Evolutionary conservation across 2,113 vertebrate species (phyloP).

Genomic region (Esox niger): DNA sequence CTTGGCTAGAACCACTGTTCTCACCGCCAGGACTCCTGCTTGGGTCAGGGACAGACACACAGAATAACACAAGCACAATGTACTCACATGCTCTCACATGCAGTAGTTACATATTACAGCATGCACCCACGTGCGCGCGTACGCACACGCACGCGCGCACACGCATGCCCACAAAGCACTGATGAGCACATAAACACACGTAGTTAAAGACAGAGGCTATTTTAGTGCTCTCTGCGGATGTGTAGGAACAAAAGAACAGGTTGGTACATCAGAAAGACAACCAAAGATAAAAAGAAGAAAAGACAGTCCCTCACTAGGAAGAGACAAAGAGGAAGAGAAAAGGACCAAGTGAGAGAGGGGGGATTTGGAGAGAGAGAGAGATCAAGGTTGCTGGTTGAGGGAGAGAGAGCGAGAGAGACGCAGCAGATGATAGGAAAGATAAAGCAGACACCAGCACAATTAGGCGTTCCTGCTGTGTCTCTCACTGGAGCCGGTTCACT

Average conservation of each 20-base stretch:
- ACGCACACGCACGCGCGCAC: constrained; percentile 17
- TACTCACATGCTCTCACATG: background rate
- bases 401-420: constrained; percentile 17
- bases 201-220: constrained; percentile 1
- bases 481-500: constrained; percentile 51
- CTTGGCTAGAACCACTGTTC: too few relatives aligned
- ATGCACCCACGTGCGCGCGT: background rate
- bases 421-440: background rate
- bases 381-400: constrained; percentile 27
- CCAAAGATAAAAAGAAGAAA: constrained; percentile 1
- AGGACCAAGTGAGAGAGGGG: constrained; percentile 9
- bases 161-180: constrained; percentile 13
- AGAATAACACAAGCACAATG: too few relatives aligned
- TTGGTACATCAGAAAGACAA: constrained; percentile 54
- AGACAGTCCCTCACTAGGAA: too few relatives aligned
- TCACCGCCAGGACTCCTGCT: too few relatives aligned
- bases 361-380: constrained; percentile 19
- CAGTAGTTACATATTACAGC: too few relatives aligned
- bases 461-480: constrained; percentile 61
- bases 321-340: constrained; percentile 33
- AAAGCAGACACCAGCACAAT: constrained; percentile 43
- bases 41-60: too few relatives aligned
- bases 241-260: constrained; percentile 50
- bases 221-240: constrained; percentile 27
- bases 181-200: background rate